These are phyloP conservation scores for Poecile atricapillus DNA, from an alignment of 2,113 vertebrate genomes.

Conservation along the genomic window DNA sequence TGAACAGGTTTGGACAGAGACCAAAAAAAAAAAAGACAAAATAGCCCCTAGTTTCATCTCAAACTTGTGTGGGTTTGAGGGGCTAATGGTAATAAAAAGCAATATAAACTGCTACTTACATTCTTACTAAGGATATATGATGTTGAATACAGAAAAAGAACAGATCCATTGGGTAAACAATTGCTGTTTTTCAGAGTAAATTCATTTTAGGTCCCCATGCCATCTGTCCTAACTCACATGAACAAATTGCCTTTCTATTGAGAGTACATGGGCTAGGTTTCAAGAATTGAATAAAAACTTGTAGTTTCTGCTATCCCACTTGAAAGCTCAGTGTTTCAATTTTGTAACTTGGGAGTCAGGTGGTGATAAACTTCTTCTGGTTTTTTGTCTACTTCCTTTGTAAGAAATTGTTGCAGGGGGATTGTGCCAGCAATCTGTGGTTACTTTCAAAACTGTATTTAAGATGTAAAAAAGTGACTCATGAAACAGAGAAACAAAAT, in stretches of 20 bases:
- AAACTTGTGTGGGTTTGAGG: neutral
- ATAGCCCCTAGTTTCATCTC: neutral
- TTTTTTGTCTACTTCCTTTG: neutral
- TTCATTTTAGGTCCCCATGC: neutral
- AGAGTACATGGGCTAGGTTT: neutral
- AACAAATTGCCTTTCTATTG: slow-evolving; percentile 15
- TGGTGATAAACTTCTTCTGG: neutral
- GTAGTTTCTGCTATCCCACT: neutral
- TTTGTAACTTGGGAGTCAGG: neutral
- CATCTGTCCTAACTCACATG: slow-evolving; percentile 17
- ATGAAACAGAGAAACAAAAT: neutral
- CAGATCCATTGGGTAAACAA: neutral
- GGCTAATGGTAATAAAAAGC: neutral
- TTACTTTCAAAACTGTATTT: neutral
- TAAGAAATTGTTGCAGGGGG: neutral
- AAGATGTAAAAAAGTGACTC: neutral
- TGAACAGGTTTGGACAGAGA: neutral
- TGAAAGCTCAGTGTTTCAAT: neutral
- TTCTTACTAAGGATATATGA: neutral
- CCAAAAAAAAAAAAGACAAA: neutral
- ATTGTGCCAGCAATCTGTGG: neutral
- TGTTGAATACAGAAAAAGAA: neutral
- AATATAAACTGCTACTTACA: neutral
- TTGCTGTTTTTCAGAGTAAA: neutral
- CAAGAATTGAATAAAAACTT: slow-evolving; percentile 3